Conservation (phyloP, 2,888 invertebrate species). For the Synanthedon myopaeformis region DNA sequence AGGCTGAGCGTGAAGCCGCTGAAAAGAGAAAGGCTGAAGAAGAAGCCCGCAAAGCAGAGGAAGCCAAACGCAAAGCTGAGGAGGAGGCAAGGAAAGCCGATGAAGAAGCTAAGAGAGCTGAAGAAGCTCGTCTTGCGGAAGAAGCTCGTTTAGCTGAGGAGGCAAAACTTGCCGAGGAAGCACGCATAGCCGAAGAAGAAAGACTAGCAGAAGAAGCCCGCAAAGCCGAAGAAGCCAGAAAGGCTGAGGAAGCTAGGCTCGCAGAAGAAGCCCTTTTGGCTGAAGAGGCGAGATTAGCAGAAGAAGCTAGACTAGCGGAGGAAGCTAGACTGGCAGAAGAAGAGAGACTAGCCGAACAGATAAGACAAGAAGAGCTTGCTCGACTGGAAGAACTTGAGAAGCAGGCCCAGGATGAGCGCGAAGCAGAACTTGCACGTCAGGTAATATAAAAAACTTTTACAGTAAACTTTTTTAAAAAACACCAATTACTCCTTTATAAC, state of each 20-base stretch:
- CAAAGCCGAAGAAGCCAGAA: conserved; percentile 33
- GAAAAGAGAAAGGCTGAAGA: conserved; percentile 69
- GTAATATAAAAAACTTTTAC: conserved; percentile 25
- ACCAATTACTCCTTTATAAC: not conserved
- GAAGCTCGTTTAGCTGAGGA: conserved; percentile 57
- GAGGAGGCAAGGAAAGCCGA: conserved; percentile 48
- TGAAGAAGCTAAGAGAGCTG: conserved; percentile 41
- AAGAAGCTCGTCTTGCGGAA: conserved; percentile 51
- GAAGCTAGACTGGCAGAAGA: conserved; percentile 28
- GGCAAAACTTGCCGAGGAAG: conserved; percentile 62
- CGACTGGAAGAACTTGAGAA: conserved; percentile 71
- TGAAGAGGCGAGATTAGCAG: conserved; percentile 36
- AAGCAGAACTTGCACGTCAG: conserved; percentile 77
- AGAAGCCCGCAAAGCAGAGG: conserved; percentile 64
- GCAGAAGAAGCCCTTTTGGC: conserved; percentile 54
- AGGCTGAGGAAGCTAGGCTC: conserved; percentile 27
- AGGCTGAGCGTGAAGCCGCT: conserved; percentile 54
- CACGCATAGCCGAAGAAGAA: conserved; percentile 53
- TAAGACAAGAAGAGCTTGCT: conserved; percentile 66
- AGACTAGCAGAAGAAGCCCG: conserved; percentile 37
- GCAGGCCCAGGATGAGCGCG: conserved; percentile 73
- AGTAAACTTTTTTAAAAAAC: not conserved
- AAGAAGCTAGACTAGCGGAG: conserved; percentile 31
- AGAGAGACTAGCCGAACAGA: conserved; percentile 60
- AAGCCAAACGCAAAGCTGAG: conserved; percentile 60